phyloP scores from a whole-genome alignment of 2,888 invertebrate species.

The Chalcis sispes region DNA sequence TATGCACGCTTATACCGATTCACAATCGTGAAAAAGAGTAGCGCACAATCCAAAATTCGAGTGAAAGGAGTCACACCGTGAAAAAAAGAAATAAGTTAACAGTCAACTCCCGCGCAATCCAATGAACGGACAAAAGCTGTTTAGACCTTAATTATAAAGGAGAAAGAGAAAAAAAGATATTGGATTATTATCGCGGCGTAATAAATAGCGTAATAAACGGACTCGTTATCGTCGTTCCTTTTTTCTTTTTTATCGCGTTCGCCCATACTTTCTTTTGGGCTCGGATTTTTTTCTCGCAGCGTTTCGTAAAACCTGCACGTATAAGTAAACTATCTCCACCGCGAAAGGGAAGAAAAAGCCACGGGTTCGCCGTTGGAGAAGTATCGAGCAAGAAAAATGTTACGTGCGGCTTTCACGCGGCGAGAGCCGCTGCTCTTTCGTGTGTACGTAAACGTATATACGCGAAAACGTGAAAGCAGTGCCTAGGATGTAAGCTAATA shows the following conservation, averaged over 20 bases:
- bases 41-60: conserved; percentile 5
- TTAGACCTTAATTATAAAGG: conserved; percentile 33
- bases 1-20: conserved; percentile 11
- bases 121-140: conserved; percentile 23
- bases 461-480: conserved; percentile 34
- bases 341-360: conserved; percentile 2
- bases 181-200: conserved; percentile 7
- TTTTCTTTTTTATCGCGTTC: background rate
- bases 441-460: background rate
- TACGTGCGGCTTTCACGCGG: conserved; percentile 14
- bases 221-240: conserved; percentile 1
- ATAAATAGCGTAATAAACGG: conserved; percentile 30
- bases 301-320: conserved; percentile 8
- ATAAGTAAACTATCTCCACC: too few relatives aligned
- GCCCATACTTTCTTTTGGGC: background rate
- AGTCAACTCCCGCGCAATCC: too few relatives aligned
- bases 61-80: conserved; percentile 35
- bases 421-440: conserved; percentile 4
- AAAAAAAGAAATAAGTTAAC: conserved; percentile 2
- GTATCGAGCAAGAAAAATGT: background rate
- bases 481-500: conserved; percentile 27
- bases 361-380: background rate
- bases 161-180: conserved; percentile 9
- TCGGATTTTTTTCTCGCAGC: background rate
- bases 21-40: conserved; percentile 33